Percentiles rank a stretch among this genome's conserved stretches.
Conservation (phyloP, 2,888 invertebrate species). For the Nysson spinosus region DNA sequence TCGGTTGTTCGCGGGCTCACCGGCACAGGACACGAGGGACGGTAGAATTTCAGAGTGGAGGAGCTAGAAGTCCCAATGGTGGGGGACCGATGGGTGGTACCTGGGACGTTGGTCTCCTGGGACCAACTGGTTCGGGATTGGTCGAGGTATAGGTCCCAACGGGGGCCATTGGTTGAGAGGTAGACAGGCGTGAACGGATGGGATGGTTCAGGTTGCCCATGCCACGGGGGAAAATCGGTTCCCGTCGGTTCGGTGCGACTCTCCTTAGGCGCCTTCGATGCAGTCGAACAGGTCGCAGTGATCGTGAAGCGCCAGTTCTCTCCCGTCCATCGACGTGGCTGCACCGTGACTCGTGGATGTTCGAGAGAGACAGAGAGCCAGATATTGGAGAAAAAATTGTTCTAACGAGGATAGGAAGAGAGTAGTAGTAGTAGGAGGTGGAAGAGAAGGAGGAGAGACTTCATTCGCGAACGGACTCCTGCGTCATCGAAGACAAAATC, state of each 20-base stretch:
- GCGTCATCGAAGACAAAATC: conserved; percentile 4
- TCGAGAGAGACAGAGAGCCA: conserved; percentile 51
- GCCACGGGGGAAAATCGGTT: conserved; percentile 47
- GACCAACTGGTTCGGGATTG: conserved; percentile 50
- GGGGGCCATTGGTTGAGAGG: conserved; percentile 46
- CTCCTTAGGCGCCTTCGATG: conserved; percentile 53
- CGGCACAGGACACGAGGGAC: conserved; percentile 26
- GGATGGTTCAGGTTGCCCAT: conserved; percentile 49
- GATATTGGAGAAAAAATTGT: conserved; percentile 11
- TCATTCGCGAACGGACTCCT: conserved; percentile 11
- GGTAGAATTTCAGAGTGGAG: conserved; percentile 41
- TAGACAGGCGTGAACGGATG: conserved; percentile 52
- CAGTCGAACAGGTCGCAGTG: conserved; percentile 73
- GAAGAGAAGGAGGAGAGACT: conserved; percentile 11
- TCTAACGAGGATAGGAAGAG: conserved; percentile 14
- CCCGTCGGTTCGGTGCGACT: conserved; percentile 44
- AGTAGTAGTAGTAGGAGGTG: conserved; percentile 3
- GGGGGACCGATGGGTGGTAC: conserved; percentile 53
- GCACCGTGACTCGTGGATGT: conserved; percentile 70
- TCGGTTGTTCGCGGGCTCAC: conserved; percentile 14
- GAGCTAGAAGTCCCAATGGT: conserved; percentile 23
- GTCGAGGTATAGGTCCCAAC: conserved; percentile 32
- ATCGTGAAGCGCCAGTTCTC: conserved; percentile 74
- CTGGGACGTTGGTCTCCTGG: conserved; percentile 27
- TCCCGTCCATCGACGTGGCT: conserved; percentile 76